Conservation (phyloP, 1,140 invertebrate genomes). For the Trichonephila inaurata region DNA sequence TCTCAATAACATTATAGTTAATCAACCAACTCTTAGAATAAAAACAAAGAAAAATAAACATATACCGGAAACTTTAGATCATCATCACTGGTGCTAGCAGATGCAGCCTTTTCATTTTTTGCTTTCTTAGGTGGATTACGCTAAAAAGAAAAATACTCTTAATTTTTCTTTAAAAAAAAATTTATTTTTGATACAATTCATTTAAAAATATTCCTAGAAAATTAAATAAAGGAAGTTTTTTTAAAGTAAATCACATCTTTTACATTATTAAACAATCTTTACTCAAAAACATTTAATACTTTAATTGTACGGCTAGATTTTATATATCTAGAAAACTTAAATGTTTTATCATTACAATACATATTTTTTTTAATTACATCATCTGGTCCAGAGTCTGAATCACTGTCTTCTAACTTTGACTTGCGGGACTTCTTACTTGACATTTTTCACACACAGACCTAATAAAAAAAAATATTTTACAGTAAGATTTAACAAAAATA, state of each 20-base stretch:
- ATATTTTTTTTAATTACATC: constrained; percentile 75
- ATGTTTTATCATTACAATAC: no score
- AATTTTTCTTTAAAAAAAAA: neutral
- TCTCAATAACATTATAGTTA: no score
- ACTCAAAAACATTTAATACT: neutral
- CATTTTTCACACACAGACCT: constrained; percentile 21
- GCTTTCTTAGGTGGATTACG: constrained; percentile 78
- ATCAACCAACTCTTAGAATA: no score
- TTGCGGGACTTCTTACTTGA: constrained; percentile 56
- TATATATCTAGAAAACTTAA: no score
- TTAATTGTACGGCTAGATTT: neutral
- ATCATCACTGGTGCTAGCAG: neutral
- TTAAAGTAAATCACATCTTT: neutral
- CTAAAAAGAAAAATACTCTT: neutral
- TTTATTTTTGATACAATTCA: neutral
- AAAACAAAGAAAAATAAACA: no score
- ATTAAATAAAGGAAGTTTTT: neutral
- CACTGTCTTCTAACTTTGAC: constrained; percentile 34
- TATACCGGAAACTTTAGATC: neutral
- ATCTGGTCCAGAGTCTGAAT: constrained; percentile 78
- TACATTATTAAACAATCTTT: neutral
- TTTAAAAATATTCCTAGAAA: neutral
- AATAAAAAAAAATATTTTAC: neutral
- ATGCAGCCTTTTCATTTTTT: constrained; percentile 72
- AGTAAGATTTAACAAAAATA: neutral